Percentiles rank a stretch among this genome's conserved stretches.
Conservation (phyloP, 2,113 vertebrate genomes). For the Panurus biarmicus region DNA sequence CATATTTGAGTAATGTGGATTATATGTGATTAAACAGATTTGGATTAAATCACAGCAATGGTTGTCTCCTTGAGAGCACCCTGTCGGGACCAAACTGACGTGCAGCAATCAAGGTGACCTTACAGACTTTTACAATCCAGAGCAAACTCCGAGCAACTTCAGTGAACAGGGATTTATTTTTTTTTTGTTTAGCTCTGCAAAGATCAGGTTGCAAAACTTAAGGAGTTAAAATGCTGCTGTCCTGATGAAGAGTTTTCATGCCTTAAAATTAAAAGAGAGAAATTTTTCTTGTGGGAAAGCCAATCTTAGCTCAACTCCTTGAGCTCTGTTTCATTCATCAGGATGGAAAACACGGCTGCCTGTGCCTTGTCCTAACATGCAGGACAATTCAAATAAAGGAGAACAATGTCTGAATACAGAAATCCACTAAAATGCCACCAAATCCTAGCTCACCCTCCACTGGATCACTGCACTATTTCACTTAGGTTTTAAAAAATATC, state of each 20-base stretch:
- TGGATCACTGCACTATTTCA: neutral
- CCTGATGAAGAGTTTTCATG: neutral
- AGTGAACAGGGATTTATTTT: neutral
- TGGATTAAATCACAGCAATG: slow-evolving; percentile 21
- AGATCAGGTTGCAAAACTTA: neutral
- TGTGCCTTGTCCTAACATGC: neutral
- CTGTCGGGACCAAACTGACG: neutral
- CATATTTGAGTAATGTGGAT: slow-evolving; percentile 29
- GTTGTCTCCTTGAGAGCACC: neutral
- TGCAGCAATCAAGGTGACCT: slow-evolving; percentile 11
- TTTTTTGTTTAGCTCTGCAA: neutral
- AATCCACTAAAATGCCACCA: neutral
- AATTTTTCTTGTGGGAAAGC: neutral
- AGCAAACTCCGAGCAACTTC: neutral
- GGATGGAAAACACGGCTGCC: neutral
- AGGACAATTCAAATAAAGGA: neutral
- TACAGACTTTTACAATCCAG: neutral
- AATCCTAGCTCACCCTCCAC: neutral
- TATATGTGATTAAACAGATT: slow-evolving; percentile 36
- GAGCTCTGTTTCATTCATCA: neutral
- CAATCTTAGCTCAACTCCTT: neutral
- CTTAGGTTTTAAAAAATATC: neutral
- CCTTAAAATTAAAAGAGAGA: slow-evolving; percentile 2
- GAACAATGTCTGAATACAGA: neutral
- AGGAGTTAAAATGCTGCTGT: neutral